These are phyloP conservation scores for Xylophagus ater DNA, from an alignment of 2,888 invertebrate genomes.

Conservation along the genomic window DNA sequence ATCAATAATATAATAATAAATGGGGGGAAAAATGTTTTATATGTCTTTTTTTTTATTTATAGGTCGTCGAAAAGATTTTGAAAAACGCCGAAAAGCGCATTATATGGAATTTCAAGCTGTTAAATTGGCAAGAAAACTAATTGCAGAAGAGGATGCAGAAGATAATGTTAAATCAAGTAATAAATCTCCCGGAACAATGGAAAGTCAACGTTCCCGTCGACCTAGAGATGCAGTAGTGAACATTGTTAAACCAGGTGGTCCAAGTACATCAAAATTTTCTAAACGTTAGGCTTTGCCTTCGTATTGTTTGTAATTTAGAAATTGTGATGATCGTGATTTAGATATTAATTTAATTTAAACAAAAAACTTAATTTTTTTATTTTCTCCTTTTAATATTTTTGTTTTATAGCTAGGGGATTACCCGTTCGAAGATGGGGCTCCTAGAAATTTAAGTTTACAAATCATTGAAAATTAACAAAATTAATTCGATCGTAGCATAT, in stretches of 20 bases:
- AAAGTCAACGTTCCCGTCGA: conserved; percentile 11
- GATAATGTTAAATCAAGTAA: conserved; percentile 17
- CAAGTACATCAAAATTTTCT: conserved; percentile 20
- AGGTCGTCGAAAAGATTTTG: conserved; percentile 67
- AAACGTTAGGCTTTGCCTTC: conserved; percentile 15
- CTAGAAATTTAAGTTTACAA: no score
- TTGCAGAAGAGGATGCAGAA: conserved; percentile 70
- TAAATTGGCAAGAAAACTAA: conserved; percentile 77
- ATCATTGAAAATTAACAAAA: no score
- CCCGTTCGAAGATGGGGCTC: no score
- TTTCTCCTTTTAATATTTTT: no score
- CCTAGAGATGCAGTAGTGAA: conserved; percentile 19
- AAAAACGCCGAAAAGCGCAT: conserved; percentile 88
- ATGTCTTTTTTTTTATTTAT: background rate
- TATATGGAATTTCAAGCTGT: conserved; percentile 97
- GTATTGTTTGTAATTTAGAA: no score
- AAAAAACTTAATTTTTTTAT: no score
- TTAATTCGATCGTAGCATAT: no score
- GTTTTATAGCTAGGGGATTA: no score
- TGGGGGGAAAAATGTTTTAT: no score
- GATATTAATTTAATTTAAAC: no score
- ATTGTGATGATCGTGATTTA: no score
- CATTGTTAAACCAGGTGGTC: conserved; percentile 19
- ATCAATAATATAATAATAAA: no score
- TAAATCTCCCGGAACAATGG: conserved; percentile 11